Evolutionary conservation across 2,113 vertebrate species (phyloP), one percentile per base, ranked within the genome.

Genomic region (Aspiorhynchus laticeps): DNA sequence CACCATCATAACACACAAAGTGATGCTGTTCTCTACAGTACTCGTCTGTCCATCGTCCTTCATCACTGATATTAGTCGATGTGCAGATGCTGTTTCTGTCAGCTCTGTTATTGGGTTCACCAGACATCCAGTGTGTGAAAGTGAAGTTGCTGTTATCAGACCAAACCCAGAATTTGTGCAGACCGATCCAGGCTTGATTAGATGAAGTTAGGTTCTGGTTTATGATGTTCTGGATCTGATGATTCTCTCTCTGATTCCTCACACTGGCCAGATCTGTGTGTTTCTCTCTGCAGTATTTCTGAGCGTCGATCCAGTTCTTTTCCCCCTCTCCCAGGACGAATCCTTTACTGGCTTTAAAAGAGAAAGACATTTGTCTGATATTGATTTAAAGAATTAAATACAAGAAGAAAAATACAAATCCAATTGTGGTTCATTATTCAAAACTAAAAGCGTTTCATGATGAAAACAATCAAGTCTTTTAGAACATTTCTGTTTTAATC

Each of bases 91-190:
- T 0, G 4, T 0, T 3, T 5, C 6, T 33, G 5, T 26, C 10
- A 1, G 0, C 0, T 2, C 0, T 0, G 2, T 0, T 6, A 28
- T 61, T 3, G 19, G 59, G 80, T 82, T 82, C 24, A 17, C 0
- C 0, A 3, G 0, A 0, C 0, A 0, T 0, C 80, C 80, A 82
- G 80, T 46, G 4, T 67, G 7, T 41, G 38, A 82, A 82, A 19
- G 56, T 65, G 61, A n/a, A 46, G 80, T 7, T 28, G 36, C 80
- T 67, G 24, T 46, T 41, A 46, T 82, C 80, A 46, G 80, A 82
- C 80, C 80, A 82, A 36, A 9, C 21, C 80, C 80, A 82, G 61
- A 9, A 61, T 82, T 38, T 48, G 36, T 43, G 4, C 56, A 82
- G 61, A 82, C 80, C 61, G 15, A 82, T 82, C 80, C 80, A 82